Conservation (phyloP, 2,888 invertebrate genomes). For the Pseudeuparius sepicola region DNA sequence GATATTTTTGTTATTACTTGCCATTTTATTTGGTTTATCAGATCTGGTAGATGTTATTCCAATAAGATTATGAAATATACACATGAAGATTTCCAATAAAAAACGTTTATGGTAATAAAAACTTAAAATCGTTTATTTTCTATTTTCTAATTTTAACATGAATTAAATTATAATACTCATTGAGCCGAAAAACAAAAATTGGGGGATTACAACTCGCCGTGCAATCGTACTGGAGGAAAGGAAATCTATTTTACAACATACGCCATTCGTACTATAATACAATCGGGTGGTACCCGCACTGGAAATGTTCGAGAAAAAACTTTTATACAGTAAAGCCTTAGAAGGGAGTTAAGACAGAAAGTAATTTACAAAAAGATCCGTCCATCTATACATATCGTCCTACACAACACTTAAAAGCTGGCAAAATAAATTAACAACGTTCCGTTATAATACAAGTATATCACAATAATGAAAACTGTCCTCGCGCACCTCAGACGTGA, state of each 20-base stretch:
- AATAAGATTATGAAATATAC: too few species aligned
- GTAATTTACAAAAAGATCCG: too few species aligned
- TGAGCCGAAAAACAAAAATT: slow-evolving; percentile 27
- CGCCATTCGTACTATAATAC: slow-evolving; percentile 21
- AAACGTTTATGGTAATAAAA: slow-evolving; percentile 33
- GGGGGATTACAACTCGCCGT: slow-evolving; percentile 27
- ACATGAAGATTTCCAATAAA: too few species aligned
- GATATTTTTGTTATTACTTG: too few species aligned
- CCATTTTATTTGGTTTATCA: too few species aligned
- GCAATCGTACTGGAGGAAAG: slow-evolving; percentile 24
- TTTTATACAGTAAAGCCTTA: too few species aligned
- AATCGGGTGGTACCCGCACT: too few species aligned
- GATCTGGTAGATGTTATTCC: too few species aligned
- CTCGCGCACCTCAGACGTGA: slow-evolving; percentile 51
- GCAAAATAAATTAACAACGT: slow-evolving; percentile 36
- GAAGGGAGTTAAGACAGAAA: too few species aligned
- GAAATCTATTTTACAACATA: slow-evolving; percentile 24
- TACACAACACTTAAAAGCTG: slow-evolving; percentile 36
- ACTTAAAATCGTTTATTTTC: slow-evolving; percentile 36
- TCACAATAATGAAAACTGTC: slow-evolving; percentile 35
- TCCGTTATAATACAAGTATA: slow-evolving; percentile 35
- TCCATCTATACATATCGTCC: too few species aligned
- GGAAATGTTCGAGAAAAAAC: too few species aligned
- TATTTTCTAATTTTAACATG: slow-evolving; percentile 34
- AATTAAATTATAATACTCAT: slow-evolving; percentile 34